Percentiles rank a stretch among this genome's conserved stretches.
Evolutionary conservation across 2,797 vertebrate species (phyloP).

Genomic region (Mus spretus): DNA sequence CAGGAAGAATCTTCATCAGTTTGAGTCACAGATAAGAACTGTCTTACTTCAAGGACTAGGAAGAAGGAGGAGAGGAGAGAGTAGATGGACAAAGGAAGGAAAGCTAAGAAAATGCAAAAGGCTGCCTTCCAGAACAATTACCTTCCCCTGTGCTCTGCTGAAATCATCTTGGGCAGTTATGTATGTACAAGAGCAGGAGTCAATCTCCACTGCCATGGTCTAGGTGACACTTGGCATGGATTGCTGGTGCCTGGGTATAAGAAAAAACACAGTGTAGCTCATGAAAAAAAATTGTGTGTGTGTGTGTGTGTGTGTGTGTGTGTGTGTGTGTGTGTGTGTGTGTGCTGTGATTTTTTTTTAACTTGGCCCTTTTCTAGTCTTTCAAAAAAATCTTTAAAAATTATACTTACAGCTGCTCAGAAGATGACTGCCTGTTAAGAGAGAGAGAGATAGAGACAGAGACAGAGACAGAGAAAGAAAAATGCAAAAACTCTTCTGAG

Average conservation of each 20-base stretch:
- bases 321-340: too few species aligned
- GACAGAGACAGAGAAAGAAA: background rate
- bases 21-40: background rate
- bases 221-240: background rate
- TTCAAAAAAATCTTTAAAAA: background rate
- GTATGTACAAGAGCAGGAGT: background rate
- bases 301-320: background rate
- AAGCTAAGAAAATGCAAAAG: background rate
- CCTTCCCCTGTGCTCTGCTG: background rate
- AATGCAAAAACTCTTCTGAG: background rate
- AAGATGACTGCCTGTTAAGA: background rate
- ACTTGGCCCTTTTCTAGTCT: background rate
- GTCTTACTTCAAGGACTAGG: background rate
- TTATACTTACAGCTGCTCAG: background rate
- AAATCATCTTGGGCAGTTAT: background rate
- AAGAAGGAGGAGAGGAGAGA: background rate
- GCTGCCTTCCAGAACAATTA: too few species aligned
- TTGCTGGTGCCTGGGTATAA: background rate
- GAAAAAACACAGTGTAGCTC: background rate
- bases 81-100: background rate
- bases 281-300: background rate
- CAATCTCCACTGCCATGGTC: background rate
- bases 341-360: background rate
- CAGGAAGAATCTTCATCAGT: background rate
- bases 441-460: conserved; percentile 34